These are phyloP conservation scores for Vicugna pacos DNA, from an alignment of 2,113 vertebrate species.

Conservation along the genomic window DNA sequence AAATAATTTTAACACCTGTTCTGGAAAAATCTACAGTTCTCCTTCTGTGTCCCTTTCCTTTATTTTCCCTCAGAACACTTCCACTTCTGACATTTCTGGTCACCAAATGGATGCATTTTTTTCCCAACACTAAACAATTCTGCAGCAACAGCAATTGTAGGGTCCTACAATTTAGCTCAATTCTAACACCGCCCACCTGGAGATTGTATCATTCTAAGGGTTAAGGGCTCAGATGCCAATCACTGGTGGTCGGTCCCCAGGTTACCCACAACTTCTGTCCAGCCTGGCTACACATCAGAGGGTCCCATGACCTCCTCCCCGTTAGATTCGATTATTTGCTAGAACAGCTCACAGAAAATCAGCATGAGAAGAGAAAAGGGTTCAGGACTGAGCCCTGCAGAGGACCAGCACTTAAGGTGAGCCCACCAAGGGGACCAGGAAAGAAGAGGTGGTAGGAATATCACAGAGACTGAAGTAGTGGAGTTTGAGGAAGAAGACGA, in stretches of 20 bases:
- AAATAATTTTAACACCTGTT: background rate
- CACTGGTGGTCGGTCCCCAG: background rate
- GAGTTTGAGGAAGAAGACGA: background rate
- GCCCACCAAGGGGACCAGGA: background rate
- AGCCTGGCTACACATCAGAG: background rate
- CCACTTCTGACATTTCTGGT: background rate
- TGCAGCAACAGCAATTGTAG: background rate
- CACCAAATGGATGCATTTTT: background rate
- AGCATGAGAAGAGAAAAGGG: background rate
- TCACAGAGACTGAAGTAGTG: background rate
- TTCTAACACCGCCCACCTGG: background rate
- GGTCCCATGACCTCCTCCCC: background rate
- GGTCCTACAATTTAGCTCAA: background rate
- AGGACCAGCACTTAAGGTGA: background rate
- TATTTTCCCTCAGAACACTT: background rate
- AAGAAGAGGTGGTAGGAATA: conserved; percentile 15
- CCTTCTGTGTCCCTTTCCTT: background rate
- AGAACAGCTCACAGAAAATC: background rate
- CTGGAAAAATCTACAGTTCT: background rate
- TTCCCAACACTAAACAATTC: background rate
- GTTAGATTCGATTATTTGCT: background rate
- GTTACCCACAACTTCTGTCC: background rate
- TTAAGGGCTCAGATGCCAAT: background rate
- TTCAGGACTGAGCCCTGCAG: background rate
- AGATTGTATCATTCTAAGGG: background rate